Base-by-base conservation (phyloP, 2,888 invertebrate species). In the Drosophila rubida region DNA sequence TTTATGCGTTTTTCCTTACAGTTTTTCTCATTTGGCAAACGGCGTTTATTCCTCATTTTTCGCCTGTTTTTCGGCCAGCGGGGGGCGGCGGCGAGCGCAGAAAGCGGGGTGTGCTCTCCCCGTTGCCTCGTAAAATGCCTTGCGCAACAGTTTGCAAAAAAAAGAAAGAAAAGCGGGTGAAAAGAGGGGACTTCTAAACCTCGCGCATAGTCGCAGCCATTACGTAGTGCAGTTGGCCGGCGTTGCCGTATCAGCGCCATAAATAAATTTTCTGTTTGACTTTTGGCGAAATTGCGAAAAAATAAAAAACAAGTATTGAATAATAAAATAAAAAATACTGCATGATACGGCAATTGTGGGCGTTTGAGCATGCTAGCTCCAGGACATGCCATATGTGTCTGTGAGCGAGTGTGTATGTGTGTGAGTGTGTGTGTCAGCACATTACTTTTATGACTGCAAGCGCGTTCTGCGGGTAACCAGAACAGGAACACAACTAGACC, bases 1-100 rank as follows among this genome's bases (percentile, higher is more conserved):
- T 83, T 87, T 87, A 83, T 87, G 87, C 87, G 87, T 74, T 83
- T 75, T 75, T 74, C 59, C 72, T 75, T 71, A 71, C 69, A 79
- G 66, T 61, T 68, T 68, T 66, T 67, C 64, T 67, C 77, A 61
- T 60, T 75, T 71, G 49, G 46, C 48, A 42, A 48, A 41, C 65
- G 16, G 23, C 60, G 60, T 42, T 23, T 48, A 39, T 59, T 46
- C 51, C 50, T 50, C 46, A 48, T 41, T 35, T 37, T 23, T 37
- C 11, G n/a, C 14, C 41, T 30, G 35, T 25, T 45, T 46, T 6
- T 13, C 25, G 3, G 19, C n/a, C n/a, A n/a, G n/a, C n/a, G n/a
- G n/a, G n/a, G n/a, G n/a, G n/a, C n/a, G 19, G 19, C 2, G 19
- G 19, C 19, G 3, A 19, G 19, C 3, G 19, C n/a, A 3, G 19